These are phyloP conservation scores for Nycticryphes semicollaris DNA, from an alignment of 2,113 vertebrate species.

Conservation along the genomic window DNA sequence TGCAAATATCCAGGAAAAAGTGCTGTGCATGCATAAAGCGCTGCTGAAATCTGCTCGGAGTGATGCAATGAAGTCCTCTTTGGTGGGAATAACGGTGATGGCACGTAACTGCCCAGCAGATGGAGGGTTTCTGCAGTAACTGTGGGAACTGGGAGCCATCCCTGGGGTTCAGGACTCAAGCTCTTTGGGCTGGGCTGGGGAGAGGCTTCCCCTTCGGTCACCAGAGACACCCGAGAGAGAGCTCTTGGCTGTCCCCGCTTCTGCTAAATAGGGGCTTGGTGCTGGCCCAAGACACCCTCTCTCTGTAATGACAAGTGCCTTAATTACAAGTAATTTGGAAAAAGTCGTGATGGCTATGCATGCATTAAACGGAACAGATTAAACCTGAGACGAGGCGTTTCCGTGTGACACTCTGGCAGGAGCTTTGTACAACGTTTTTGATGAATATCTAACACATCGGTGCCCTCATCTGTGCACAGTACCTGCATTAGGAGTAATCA, in stretches of 20 bases:
- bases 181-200: neutral
- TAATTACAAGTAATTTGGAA: conserved; percentile 46
- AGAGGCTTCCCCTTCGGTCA: neutral
- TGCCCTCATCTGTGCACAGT: neutral
- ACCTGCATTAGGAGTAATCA: neutral
- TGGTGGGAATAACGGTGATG: neutral
- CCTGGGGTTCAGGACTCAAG: neutral
- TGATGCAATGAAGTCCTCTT: neutral
- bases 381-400: neutral
- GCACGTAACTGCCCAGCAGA: neutral
- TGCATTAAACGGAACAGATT: conserved; percentile 1
- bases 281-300: neutral
- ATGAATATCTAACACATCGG: neutral
- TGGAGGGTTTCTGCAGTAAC: neutral
- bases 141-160: neutral
- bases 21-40: conserved; percentile 24
- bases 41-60: neutral
- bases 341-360: neutral
- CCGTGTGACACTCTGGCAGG: neutral
- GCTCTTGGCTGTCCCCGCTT: neutral
- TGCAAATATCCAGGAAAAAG: conserved; percentile 49
- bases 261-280: neutral
- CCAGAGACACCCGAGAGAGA: neutral
- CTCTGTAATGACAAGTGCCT: neutral
- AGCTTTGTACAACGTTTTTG: neutral